Base-by-base conservation (phyloP, 1,140 invertebrate species). In the Gonioctena quinquepunctata region DNA sequence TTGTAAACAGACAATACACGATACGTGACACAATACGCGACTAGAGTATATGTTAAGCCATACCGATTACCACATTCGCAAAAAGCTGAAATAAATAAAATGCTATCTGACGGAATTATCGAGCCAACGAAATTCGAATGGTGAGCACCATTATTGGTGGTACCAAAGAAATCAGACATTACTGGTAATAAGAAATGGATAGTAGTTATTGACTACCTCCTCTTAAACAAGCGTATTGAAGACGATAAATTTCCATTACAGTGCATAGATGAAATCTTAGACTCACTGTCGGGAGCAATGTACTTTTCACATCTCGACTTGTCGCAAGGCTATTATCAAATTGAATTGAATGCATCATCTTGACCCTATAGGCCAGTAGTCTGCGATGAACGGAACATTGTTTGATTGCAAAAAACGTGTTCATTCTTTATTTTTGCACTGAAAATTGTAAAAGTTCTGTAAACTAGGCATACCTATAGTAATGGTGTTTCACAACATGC, bases 241-340 rank as follows among this genome's bases (percentile, higher is more conserved):
- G 67, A 77, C 69, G 73, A 79, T 56, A 76, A 72, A 23, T 76
- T 76, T 68, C 76, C 74, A 21, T 64, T 79, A 63, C 72, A 71
- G 69, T 61, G 28, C 61, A 76, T 79, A 26, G 68, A 59, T 11
- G 76, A 76, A 49, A 77, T 79, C 48, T 52, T 77, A 33, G 67
- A 77, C 66, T 69, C 61, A 3, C 60, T 77, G 49, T 60, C 48
- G n/a, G 71, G 73, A 16, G 69, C 63, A 33, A 59, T 67, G 22
- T 74, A 77, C 66, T 73, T 73, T 68, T 61, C 67, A 33, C 70
- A 74, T 73, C 72, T 70, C 49, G 73, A 77, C 65, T 69, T 77
- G 48, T 25, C 52, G 16, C 73, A 71, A 26, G 84, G 86, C 1
- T 87, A 84, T 73, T 84, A 81, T 77, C 84, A 88, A 69, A 72